phyloP scores from a whole-genome alignment of 2,888 invertebrate species.

The Uropetala carovei region DNA sequence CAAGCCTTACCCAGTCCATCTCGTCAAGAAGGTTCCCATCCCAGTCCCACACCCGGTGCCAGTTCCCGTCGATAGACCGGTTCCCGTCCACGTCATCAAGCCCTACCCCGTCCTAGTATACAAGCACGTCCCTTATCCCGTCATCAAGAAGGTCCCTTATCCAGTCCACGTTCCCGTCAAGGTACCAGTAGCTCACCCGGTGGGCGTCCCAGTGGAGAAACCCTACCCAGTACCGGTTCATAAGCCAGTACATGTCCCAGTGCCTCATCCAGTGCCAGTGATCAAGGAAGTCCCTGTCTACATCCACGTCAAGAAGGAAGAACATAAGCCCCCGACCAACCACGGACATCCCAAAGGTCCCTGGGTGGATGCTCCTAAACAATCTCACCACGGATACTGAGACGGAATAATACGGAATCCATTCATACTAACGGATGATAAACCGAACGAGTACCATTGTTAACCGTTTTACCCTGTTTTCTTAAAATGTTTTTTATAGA shows the following conservation, averaged over 20 bases:
- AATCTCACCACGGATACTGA: neutral
- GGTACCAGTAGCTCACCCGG: constrained; percentile 17
- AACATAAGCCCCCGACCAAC: neutral
- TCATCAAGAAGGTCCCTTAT: constrained; percentile 46
- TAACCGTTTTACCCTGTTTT: no score
- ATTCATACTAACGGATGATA: no score
- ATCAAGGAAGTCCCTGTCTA: neutral
- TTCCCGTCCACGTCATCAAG: constrained; percentile 28
- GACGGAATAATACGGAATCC: no score
- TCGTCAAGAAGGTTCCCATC: constrained; percentile 22
- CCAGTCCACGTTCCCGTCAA: constrained; percentile 40
- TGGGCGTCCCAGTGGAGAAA: constrained; percentile 12
- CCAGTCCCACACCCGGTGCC: constrained; percentile 48
- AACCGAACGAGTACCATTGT: no score
- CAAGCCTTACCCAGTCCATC: constrained; percentile 41
- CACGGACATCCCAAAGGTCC: no score
- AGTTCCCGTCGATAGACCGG: constrained; percentile 11
- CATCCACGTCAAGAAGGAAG: constrained; percentile 15
- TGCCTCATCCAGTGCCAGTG: neutral
- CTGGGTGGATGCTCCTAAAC: no score
- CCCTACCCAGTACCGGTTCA: neutral
- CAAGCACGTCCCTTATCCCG: neutral
- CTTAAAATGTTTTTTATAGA: no score
- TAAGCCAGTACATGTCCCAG: neutral
- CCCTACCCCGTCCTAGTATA: constrained; percentile 9